Evolutionary conservation across 2,797 vertebrate species (phyloP).

Genomic region (Buphagus erythrorhynchus): DNA sequence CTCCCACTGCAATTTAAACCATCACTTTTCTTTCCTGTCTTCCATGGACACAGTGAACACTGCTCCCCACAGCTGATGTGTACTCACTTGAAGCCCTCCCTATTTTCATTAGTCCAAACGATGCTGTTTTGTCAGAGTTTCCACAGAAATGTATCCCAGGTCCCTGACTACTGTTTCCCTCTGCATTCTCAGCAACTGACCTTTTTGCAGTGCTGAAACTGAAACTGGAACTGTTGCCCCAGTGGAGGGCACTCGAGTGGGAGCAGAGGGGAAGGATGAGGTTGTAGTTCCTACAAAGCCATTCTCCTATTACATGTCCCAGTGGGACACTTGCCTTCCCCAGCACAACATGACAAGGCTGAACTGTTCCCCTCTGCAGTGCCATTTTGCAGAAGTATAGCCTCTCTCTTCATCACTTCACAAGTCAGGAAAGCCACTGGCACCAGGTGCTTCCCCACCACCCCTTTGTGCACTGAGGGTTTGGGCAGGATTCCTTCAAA

Average conservation of each 20-base stretch:
- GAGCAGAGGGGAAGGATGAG: background rate
- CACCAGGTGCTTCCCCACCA: background rate
- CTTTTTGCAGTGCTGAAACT: background rate
- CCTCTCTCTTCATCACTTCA: background rate
- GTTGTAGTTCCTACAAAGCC: background rate
- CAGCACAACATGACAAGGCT: background rate
- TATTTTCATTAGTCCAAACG: background rate
- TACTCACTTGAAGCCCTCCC: accelerated
- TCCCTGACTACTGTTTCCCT: background rate
- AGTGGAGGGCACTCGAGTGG: background rate
- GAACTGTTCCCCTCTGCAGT: background rate
- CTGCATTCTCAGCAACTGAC: background rate
- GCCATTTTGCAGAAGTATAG: background rate
- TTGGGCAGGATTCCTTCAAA: background rate
- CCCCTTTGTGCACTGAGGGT: background rate
- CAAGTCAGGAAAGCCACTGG: background rate
- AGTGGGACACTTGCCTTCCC: background rate
- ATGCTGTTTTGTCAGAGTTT: background rate
- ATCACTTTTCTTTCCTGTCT: background rate
- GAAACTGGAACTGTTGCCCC: background rate
- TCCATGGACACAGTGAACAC: background rate
- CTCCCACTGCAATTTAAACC: background rate
- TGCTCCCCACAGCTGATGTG: background rate
- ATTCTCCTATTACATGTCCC: background rate
- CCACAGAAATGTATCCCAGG: background rate